A percentile compares a stretch with the other conserved stretches of the same genome.
Conservation (phyloP, 2,797 vertebrate species). For the Hozukius guyotensis region DNA sequence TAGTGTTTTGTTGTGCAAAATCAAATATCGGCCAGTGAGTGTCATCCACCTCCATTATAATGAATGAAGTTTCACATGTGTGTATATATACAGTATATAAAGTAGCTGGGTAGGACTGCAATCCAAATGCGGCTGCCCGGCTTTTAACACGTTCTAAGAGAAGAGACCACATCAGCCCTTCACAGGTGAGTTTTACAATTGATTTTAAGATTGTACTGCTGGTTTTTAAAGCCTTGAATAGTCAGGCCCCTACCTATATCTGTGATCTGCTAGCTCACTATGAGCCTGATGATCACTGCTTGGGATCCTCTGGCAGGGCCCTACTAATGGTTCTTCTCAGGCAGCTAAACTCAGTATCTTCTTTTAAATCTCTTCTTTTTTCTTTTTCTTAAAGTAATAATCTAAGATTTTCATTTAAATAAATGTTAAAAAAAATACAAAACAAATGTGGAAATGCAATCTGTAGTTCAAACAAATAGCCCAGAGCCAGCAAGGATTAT, state of each 20-base stretch:
- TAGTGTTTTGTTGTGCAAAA: neutral
- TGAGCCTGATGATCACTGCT: neutral
- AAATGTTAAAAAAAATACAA: neutral
- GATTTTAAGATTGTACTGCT: too few species aligned
- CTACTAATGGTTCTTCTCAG: neutral
- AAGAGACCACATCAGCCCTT: neutral
- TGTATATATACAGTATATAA: neutral
- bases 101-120: neutral
- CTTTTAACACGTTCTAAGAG: neutral
- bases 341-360: neutral
- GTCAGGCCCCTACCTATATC: neutral
- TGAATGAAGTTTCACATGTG: neutral
- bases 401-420: neutral
- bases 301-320: neutral
- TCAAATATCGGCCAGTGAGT: neutral
- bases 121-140: neutral
- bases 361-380: neutral
- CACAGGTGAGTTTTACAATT: neutral
- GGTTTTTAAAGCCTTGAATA: neutral
- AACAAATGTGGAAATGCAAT: neutral
- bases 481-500: neutral
- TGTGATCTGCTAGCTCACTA: neutral
- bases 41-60: neutral
- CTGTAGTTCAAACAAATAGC: neutral
- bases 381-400: neutral